These are phyloP conservation scores for Sitta europaea DNA, from an alignment of 2,113 vertebrate genomes.

Conservation along the genomic window DNA sequence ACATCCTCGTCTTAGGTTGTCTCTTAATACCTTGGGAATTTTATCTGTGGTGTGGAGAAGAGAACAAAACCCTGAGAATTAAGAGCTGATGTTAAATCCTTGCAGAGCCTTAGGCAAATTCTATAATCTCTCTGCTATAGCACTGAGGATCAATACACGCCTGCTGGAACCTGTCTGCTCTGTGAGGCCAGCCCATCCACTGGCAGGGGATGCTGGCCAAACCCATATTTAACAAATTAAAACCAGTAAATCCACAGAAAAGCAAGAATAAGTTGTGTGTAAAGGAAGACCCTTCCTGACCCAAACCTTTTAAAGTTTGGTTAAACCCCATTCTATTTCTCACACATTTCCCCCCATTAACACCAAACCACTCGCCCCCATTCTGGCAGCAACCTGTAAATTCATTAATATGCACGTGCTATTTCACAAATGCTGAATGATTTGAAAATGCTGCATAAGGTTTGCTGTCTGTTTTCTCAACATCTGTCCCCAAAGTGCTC, in stretches of 20 bases:
- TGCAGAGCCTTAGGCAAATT: conserved; percentile 32
- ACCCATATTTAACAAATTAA: neutral
- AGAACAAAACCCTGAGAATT: conserved; percentile 6
- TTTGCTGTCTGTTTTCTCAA: conserved; percentile 11
- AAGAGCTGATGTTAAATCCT: conserved; percentile 4
- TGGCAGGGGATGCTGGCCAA: neutral
- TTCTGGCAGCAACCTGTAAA: neutral
- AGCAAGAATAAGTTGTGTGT: neutral
- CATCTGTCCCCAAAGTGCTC: conserved; percentile 1
- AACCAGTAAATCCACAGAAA: neutral
- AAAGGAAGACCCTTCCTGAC: neutral
- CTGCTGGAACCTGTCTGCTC: neutral
- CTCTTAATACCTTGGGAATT: neutral
- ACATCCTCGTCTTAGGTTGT: neutral
- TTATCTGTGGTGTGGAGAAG: neutral
- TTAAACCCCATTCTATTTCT: neutral
- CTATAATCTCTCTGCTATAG: neutral
- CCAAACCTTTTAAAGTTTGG: neutral
- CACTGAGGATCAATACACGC: neutral
- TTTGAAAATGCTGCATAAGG: neutral
- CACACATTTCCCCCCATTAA: neutral
- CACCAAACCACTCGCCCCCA: neutral
- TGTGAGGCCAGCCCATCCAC: neutral
- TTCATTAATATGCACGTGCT: neutral
- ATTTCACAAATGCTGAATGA: neutral